These are phyloP conservation scores for Gallinago stenura DNA, from an alignment of 2,797 vertebrate species.

Conservation along the genomic window DNA sequence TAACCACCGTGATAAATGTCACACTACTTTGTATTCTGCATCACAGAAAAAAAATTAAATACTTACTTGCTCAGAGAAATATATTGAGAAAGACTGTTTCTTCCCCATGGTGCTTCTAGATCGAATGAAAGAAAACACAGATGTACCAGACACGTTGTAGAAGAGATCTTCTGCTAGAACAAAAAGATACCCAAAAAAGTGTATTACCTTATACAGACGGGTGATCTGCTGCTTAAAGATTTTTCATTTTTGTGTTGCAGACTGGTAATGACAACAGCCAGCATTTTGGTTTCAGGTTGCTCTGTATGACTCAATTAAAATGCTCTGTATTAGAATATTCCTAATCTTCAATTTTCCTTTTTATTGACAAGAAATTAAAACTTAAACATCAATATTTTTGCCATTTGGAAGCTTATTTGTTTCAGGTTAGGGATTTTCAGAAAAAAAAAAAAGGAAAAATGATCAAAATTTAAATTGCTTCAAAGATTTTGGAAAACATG, in stretches of 20 bases:
- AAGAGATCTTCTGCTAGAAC: neutral
- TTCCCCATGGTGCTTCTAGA: slow-evolving; percentile 23
- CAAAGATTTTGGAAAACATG: neutral
- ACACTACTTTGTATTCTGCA: neutral
- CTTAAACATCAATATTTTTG: neutral
- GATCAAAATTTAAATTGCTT: neutral
- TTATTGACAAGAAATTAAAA: neutral
- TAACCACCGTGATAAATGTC: neutral
- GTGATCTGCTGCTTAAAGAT: neutral
- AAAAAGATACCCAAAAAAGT: neutral
- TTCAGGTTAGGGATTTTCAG: neutral
- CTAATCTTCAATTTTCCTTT: neutral
- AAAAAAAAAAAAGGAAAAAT: rapidly evolving
- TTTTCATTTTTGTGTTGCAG: neutral
- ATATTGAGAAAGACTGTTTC: neutral
- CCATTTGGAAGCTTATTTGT: neutral
- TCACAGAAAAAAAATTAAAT: neutral
- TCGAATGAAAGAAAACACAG: slow-evolving; percentile 7
- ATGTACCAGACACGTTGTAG: neutral
- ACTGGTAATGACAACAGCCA: neutral
- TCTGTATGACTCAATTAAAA: neutral
- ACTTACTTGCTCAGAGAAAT: slow-evolving; percentile 10
- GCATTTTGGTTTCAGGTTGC: neutral
- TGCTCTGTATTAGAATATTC: rapidly evolving
- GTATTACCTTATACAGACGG: neutral